A percentile compares a stretch with the other conserved stretches of the same genome.
phyloP scores from a whole-genome alignment of 2,113 vertebrate species.

The Bujurquina vittata region DNA sequence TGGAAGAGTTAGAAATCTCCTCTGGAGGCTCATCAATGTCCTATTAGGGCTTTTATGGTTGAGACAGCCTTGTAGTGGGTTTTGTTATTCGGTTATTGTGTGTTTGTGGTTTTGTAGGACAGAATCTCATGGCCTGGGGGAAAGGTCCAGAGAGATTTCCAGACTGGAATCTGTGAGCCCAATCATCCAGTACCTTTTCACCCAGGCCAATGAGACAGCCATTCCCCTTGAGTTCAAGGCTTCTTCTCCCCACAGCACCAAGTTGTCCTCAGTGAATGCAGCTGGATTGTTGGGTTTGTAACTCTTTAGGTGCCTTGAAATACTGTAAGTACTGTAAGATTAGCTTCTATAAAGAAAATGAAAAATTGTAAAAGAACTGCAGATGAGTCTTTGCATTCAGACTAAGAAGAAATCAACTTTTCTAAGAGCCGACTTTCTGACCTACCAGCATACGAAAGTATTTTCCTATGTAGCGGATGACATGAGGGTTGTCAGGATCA shows the following conservation, averaged over 20 bases:
- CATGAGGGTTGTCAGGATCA: constrained; percentile 4
- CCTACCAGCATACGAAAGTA: neutral
- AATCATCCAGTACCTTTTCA: no score
- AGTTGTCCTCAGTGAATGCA: neutral
- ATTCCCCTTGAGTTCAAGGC: neutral
- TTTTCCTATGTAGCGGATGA: constrained; percentile 14
- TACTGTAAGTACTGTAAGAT: neutral
- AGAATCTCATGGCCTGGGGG: neutral
- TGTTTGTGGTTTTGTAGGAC: neutral
- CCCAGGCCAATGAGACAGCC: no score
- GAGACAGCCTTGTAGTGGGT: neutral
- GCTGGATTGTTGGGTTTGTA: neutral
- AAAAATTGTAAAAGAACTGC: neutral
- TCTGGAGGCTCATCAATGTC: no score
- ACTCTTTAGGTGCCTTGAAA: neutral
- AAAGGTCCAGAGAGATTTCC: no score
- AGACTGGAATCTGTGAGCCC: no score
- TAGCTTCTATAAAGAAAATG: neutral
- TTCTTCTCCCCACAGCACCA: neutral
- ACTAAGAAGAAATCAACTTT: neutral
- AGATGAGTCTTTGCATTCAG: no score
- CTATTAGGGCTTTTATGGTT: neutral
- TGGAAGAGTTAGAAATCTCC: no score
- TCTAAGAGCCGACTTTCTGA: neutral
- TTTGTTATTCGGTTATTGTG: neutral